Percentiles rank a stretch among this genome's conserved stretches.
Evolutionary conservation across 2,888 invertebrate species (phyloP).

Genomic region (Eupithecia subfuscata): DNA sequence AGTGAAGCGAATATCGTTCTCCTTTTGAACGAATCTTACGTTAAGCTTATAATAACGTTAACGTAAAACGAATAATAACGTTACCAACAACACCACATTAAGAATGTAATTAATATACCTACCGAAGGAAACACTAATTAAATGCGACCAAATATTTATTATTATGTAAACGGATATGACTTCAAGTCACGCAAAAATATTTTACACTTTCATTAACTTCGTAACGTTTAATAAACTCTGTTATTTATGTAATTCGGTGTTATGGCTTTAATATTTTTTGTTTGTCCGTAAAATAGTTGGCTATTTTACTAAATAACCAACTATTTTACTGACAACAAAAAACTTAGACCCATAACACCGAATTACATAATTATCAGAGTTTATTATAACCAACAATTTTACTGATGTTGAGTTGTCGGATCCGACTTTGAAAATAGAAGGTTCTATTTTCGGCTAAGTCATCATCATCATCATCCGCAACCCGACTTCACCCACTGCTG

Average conservation of each 20-base stretch:
- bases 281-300: not conserved
- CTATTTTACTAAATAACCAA: too few relatives aligned
- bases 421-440: too few relatives aligned
- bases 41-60: not conserved
- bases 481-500: too few relatives aligned
- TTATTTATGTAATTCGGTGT: constrained; percentile 7
- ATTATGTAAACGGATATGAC: constrained; percentile 27
- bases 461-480: too few relatives aligned
- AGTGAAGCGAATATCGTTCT: not conserved
- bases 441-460: too few relatives aligned
- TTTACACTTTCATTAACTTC: constrained; percentile 24
- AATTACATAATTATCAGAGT: too few relatives aligned
- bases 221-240: constrained; percentile 13
- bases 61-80: constrained; percentile 7
- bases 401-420: too few relatives aligned
- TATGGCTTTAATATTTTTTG: not conserved
- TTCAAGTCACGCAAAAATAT: constrained; percentile 30
- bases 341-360: too few relatives aligned
- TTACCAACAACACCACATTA: constrained; percentile 19
- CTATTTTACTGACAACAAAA: too few relatives aligned
- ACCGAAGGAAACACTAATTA: constrained; percentile 32
- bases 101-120: constrained; percentile 23
- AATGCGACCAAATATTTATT: constrained; percentile 30
- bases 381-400: too few relatives aligned
- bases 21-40: not conserved